These are phyloP conservation scores for Sebastes reedi DNA, from an alignment of 2,797 vertebrate genomes.

Conservation along the genomic window DNA sequence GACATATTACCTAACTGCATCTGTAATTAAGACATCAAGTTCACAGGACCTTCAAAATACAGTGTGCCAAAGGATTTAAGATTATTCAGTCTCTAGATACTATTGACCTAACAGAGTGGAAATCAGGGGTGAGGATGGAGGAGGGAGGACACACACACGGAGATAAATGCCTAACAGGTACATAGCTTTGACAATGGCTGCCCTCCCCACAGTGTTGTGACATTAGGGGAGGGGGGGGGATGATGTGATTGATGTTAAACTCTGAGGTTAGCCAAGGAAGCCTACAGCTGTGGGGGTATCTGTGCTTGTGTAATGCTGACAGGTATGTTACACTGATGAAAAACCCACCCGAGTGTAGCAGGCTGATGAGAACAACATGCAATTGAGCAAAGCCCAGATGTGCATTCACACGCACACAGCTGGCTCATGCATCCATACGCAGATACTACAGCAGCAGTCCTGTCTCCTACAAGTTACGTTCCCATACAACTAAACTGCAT, in stretches of 20 bases:
- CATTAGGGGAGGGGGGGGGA: neutral
- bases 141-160: conserved; percentile 6
- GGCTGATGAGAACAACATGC: neutral
- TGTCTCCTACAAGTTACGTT: neutral
- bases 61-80: neutral
- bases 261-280: conserved; percentile 18
- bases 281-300: neutral
- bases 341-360: neutral
- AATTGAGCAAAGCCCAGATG: conserved; percentile 1
- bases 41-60: neutral
- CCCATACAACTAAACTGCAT: neutral
- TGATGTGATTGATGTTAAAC: conserved; percentile 36
- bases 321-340: conserved; percentile 10
- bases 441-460: neutral
- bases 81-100: conserved; percentile 5
- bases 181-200: conserved; percentile 2
- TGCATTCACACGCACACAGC: neutral
- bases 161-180: conserved; percentile 35
- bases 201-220: conserved; percentile 11
- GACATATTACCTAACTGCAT: neutral
- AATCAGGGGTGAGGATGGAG: conserved; percentile 1
- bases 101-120: conserved; percentile 11
- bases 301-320: conserved; percentile 20
- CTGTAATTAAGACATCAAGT: neutral
- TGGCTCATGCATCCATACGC: neutral